These are phyloP conservation scores for Charaxes varanes DNA, from an alignment of 1,140 invertebrate species.

Conservation along the genomic window DNA sequence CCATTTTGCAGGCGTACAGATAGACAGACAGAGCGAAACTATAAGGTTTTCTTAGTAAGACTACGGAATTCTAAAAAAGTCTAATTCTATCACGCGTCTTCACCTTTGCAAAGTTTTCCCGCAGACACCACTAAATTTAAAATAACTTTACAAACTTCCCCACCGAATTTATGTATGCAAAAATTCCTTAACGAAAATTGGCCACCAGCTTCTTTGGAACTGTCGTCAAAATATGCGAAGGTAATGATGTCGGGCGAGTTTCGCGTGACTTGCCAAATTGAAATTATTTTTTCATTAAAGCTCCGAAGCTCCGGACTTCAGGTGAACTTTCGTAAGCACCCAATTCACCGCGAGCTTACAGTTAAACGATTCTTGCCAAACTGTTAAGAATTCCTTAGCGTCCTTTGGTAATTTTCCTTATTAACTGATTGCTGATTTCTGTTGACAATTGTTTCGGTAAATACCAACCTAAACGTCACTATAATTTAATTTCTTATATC, in stretches of 20 bases:
- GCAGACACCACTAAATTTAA: neutral
- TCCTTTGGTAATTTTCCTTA: conserved; percentile 6
- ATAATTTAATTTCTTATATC: too few relatives aligned
- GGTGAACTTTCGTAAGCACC: conserved; percentile 48
- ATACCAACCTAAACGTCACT: too few relatives aligned
- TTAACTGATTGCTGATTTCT: too few relatives aligned
- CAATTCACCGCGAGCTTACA: conserved; percentile 40
- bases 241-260: conserved; percentile 46
- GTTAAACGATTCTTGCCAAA: conserved; percentile 36
- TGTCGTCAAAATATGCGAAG: conserved; percentile 45
- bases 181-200: conserved; percentile 14
- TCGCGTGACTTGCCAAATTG: conserved; percentile 46
- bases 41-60: too few relatives aligned
- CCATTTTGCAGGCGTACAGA: too few relatives aligned
- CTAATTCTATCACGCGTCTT: too few relatives aligned
- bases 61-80: too few relatives aligned
- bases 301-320: conserved; percentile 23
- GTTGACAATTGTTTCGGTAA: too few relatives aligned
- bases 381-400: conserved; percentile 16
- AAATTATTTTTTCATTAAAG: conserved; percentile 69
- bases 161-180: conserved; percentile 9
- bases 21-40: too few relatives aligned
- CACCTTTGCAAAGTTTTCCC: neutral
- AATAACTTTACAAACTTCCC: neutral
- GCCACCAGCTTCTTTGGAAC: conserved; percentile 16